Base-by-base conservation (phyloP, 2,113 vertebrate species). In the Toxostoma redivivum region DNA sequence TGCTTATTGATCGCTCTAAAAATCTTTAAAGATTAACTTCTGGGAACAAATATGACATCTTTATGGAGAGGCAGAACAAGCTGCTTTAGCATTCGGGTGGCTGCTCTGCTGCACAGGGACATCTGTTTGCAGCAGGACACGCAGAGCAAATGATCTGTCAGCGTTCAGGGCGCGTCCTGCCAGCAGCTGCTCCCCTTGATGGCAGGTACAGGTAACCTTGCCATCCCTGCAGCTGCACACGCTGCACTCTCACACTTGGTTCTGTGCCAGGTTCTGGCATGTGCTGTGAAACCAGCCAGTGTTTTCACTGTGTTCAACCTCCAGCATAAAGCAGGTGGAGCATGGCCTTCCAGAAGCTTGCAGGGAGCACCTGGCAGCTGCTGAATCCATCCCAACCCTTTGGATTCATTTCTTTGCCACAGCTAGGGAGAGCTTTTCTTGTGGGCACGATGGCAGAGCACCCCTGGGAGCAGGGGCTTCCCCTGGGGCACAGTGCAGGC, bases 1-100 rank as follows among this genome's bases (percentile, higher is more conserved):
- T 67, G 31, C 23, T n/a, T 96, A 97, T 96, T 37, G 97, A 98
- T 94, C 11, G 9, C 89, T 80, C 79, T 65, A 62, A 91, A 94
- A 97, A 88, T 96, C 96, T 93, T 94, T 95, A 93, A 92, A 97
- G 96, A 97, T 96, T 93, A 95, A 92, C 93, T 94, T 97, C 85
- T 92, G 95, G 95, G 94, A 97, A 94, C 88, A 96, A 94, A 96
- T 84, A 45, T 72, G 88, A 94, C 95, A 81, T 88, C 92, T 92
- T 94, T 93, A 80, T 95, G 94, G 96, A 97, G 96, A 80, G 15
- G 50, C 22, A 9, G 70, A 95, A 71, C 79, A 65, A 70, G 76
- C 89, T 72, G 42, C 82, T 96, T 95, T 90, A 60, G 96, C 97
- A 97, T 97, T 97, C 86, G 90, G 87, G 88, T 81, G 88, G 95